Conservation (phyloP, 2,797 vertebrate genomes). For the Characodon lateralis region DNA sequence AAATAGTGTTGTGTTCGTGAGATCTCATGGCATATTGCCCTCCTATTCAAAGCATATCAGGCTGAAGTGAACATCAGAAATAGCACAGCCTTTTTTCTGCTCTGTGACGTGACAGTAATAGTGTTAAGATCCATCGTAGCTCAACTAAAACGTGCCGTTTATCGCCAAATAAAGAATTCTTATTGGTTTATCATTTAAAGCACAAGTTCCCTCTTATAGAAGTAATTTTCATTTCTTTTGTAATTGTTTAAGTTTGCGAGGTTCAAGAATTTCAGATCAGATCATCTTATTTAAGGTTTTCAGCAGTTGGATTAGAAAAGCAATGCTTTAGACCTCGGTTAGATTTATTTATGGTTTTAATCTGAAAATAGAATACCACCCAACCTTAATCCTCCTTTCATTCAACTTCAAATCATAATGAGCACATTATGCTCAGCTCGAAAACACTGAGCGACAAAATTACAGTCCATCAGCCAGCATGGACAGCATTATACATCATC, state of each 20-base stretch:
- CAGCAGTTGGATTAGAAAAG: no score
- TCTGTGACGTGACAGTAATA: background rate
- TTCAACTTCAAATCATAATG: constrained; percentile 9
- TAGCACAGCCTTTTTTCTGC: background rate
- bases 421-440: background rate
- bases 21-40: background rate
- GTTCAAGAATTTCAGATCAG: background rate
- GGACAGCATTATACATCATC: constrained; percentile 2
- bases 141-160: background rate
- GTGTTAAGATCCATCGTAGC: background rate
- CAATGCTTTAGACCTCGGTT: background rate
- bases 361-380: background rate
- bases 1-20: background rate
- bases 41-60: background rate
- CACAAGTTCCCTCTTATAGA: background rate
- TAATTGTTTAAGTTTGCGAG: background rate
- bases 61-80: background rate
- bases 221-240: background rate
- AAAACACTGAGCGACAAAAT: background rate
- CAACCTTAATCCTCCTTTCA: background rate
- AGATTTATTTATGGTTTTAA: background rate
- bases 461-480: constrained; percentile 3
- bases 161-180: background rate
- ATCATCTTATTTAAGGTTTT: background rate
- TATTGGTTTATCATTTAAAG: background rate